Conservation (phyloP, 2,113 vertebrate genomes). For the Delphinus delphis region DNA sequence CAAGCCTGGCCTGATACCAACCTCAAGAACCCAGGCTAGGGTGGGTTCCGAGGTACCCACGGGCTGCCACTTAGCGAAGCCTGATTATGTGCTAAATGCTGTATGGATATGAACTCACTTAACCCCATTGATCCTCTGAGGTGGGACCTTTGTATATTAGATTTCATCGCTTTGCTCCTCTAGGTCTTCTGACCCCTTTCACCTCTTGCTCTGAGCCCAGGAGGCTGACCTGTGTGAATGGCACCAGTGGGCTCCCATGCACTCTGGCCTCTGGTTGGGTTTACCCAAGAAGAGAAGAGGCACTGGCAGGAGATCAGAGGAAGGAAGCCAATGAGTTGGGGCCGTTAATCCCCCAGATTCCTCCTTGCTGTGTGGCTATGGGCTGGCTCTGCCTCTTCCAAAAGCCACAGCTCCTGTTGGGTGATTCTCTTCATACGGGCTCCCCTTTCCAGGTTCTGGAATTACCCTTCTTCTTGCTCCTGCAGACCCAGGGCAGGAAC, state of each 20-base stretch:
- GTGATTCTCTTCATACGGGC: not conserved
- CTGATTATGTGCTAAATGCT: not conserved
- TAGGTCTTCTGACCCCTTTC: not conserved
- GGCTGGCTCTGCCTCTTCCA: not conserved
- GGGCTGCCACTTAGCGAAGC: not conserved
- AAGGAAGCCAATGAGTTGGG: not conserved
- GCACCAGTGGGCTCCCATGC: not conserved
- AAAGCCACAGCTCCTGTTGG: not conserved
- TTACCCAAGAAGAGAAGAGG: not conserved
- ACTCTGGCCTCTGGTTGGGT: not conserved
- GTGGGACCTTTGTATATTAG: not conserved
- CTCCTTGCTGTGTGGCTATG: not conserved
- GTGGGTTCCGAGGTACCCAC: not conserved
- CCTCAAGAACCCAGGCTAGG: not conserved
- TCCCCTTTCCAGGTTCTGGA: not conserved
- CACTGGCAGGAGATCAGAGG: not conserved
- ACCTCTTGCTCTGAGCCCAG: not conserved
- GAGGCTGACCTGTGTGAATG: not conserved
- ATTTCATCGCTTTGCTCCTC: not conserved
- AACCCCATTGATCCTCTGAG: not conserved
- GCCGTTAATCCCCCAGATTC: not conserved
- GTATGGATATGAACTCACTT: rapidly evolving
- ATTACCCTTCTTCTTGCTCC: not conserved
- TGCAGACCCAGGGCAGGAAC: not conserved
- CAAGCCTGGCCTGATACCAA: slow-evolving; percentile 19